Evolutionary conservation across 2,797 vertebrate genomes (phyloP).

Genomic region (Eremophila alpestris): DNA sequence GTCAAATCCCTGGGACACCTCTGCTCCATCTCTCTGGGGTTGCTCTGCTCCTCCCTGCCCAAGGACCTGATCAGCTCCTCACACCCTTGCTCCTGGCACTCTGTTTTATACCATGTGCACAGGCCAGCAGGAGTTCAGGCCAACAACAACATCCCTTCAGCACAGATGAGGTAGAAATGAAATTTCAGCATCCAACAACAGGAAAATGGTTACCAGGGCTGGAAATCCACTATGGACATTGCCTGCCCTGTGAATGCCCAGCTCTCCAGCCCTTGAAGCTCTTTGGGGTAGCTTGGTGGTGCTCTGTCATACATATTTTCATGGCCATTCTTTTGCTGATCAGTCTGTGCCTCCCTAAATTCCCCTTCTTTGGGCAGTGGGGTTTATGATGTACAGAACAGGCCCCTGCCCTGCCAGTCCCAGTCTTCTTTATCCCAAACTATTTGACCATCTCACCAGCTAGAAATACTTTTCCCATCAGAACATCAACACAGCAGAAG

Average conservation of each 20-base stretch:
- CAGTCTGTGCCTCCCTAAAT: neutral
- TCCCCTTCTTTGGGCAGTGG: neutral
- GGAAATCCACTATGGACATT: neutral
- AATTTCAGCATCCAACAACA: neutral
- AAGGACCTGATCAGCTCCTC: neutral
- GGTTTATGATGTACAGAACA: neutral
- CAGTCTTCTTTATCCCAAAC: neutral
- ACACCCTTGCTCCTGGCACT: neutral
- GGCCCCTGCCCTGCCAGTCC: neutral
- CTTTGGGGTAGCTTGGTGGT: neutral
- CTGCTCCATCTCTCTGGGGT: fast-evolving
- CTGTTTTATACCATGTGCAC: neutral
- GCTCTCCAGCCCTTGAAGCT: neutral
- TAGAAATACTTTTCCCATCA: neutral
- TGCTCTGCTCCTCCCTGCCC: neutral
- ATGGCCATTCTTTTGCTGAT: neutral
- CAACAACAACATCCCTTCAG: neutral
- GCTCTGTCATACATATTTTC: neutral
- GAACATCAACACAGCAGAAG: neutral
- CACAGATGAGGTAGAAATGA: neutral
- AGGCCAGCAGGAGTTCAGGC: neutral
- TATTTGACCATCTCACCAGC: neutral
- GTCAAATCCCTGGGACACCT: neutral
- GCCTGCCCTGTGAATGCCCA: neutral
- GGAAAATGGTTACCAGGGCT: neutral